Evolutionary conservation across 1,140 invertebrate genomes (phyloP).

Genomic region (Spodoptera litura): DNA sequence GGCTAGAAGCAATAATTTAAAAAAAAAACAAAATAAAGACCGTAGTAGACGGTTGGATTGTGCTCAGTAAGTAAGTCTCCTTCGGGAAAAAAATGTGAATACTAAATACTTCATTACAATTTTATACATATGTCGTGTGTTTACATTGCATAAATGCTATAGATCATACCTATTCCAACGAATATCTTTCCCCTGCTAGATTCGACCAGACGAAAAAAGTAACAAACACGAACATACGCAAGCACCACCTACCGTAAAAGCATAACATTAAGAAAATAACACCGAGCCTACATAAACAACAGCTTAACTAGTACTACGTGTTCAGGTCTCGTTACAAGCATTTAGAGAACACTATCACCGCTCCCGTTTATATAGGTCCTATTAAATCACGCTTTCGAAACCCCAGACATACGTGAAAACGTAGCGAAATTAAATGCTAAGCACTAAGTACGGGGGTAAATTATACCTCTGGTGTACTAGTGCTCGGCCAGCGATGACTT

Average conservation of each 20-base stretch:
- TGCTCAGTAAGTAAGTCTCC: too few relatives aligned
- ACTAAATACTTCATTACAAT: too few relatives aligned
- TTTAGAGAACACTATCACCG: constrained; percentile 24
- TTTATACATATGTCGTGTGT: too few relatives aligned
- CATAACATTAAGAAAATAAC: constrained; percentile 29
- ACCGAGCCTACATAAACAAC: constrained; percentile 8
- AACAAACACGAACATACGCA: background rate
- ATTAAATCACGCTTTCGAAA: constrained; percentile 41
- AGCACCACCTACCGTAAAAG: background rate
- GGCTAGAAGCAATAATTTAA: too few relatives aligned
- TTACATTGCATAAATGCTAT: too few relatives aligned
- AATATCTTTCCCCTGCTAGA: too few relatives aligned
- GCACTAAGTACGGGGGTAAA: constrained; percentile 44
- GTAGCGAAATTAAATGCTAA: constrained; percentile 32
- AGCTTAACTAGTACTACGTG: background rate
- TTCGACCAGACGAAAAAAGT: background rate
- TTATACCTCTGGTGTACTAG: constrained; percentile 40
- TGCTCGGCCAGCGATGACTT: constrained; percentile 50
- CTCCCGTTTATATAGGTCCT: constrained; percentile 35
- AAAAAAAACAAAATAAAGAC: too few relatives aligned
- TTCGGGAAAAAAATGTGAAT: too few relatives aligned
- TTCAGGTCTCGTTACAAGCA: constrained; percentile 3
- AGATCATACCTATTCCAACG: too few relatives aligned
- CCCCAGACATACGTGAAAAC: constrained; percentile 36
- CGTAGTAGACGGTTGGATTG: too few relatives aligned